Evolutionary conservation across 2,888 invertebrate species (phyloP), one percentile per base, ranked within the genome.

Genomic region (Flabesymbios commensalis): DNA sequence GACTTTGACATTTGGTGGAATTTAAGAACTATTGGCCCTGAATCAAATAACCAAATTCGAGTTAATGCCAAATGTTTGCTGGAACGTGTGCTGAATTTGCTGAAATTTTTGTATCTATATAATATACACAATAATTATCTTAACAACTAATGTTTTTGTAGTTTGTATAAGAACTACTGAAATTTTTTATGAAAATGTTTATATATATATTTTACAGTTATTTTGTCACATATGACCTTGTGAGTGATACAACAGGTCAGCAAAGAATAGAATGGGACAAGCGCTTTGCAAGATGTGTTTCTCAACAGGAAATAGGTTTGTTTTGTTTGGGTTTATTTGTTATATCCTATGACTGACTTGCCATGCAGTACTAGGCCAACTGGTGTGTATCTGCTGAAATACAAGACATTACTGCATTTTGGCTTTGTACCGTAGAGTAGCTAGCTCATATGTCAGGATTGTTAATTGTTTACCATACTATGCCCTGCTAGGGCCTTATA

Each of bases 161-260:
- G 7, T 49, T n/a, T n/a, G n/a, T n/a, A n/a, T n/a, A n/a, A n/a
- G n/a, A n/a, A n/a, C n/a, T n/a, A n/a, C n/a, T n/a, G n/a, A n/a
- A n/a, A n/a, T n/a, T n/a, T n/a, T n/a, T n/a, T n/a, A n/a, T 26
- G 22, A 49, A 26, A 26, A 7, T 49, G 26, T 26, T 24, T 26
- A 19, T 7, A 26, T 29, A 10, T 56, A 29, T 53, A 41, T n/a
- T 47, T 63, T 71, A 2, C 64, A 79, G 79, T 68, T 80, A 78
- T 63, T 80, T 79, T 57, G 71, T 72, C 17, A 72, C 74, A 0
- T 79, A 78, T 59, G 76, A 79, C 56, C 62, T 78, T 17, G 62
- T 80, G 45, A 72, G 73, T 47, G 75, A 76, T 31, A 71, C 72
- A 31, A 57, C 69, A 7, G 69, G 73, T 17, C 71, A 70, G 14